phyloP scores from a whole-genome alignment of 2,888 invertebrate genomes.

The Ditula angustiorana region DNA sequence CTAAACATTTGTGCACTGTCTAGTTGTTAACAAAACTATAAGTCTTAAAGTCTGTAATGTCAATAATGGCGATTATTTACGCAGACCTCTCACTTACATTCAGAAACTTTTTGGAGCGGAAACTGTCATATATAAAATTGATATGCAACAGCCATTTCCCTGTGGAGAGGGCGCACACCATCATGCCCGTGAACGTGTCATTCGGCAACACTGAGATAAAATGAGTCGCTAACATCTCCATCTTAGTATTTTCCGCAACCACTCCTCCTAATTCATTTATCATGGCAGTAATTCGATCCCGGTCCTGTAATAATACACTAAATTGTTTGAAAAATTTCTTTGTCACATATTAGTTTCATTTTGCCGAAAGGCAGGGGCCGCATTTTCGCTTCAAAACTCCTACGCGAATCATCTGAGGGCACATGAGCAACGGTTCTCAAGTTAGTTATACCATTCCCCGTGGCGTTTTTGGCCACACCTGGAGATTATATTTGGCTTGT shows the following conservation, averaged over 20 bases:
- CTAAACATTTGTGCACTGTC: too few species aligned
- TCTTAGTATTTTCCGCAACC: slow-evolving; percentile 79
- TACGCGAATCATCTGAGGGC: too few species aligned
- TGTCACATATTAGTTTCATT: too few species aligned
- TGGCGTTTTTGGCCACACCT: too few species aligned
- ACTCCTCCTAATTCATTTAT: slow-evolving; percentile 77
- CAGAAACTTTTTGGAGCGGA: slow-evolving; percentile 76
- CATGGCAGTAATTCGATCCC: slow-evolving; percentile 74
- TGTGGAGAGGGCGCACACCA: slow-evolving; percentile 78
- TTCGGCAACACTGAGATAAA: slow-evolving; percentile 74
- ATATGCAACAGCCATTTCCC: slow-evolving; percentile 78
- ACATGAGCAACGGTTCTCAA: too few species aligned
- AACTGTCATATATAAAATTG: slow-evolving; percentile 77
- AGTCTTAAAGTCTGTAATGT: too few species aligned
- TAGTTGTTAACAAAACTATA: too few species aligned
- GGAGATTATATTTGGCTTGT: too few species aligned
- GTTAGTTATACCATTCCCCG: too few species aligned
- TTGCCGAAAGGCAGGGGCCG: too few species aligned
- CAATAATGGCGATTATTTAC: too few species aligned
- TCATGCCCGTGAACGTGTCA: slow-evolving; percentile 79
- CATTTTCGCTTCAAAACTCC: too few species aligned
- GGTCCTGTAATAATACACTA: slow-evolving; percentile 60
- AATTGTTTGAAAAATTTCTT: neutral
- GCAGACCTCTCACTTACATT: slow-evolving; percentile 65
- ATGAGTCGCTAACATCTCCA: slow-evolving; percentile 82